A percentile compares a stretch with the other conserved stretches of the same genome.
phyloP scores from a whole-genome alignment of 2,888 invertebrate species.

The Mechanitis mazaeus region DNA sequence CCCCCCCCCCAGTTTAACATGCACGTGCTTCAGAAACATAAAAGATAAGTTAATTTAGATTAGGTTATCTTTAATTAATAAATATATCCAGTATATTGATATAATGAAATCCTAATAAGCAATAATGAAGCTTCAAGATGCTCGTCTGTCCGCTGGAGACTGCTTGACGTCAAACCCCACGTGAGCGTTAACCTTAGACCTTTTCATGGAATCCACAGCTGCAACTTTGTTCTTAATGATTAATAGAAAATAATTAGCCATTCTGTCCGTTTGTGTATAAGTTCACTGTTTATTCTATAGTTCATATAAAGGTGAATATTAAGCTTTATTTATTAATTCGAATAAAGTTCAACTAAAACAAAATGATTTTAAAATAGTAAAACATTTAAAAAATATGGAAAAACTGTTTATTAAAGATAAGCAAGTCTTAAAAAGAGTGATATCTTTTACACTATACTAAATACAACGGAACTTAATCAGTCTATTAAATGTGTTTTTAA shows the following conservation, averaged over 20 bases:
- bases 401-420: no score
- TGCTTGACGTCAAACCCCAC: constrained; percentile 56
- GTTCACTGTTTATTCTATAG: no score
- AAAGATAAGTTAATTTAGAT: constrained; percentile 16
- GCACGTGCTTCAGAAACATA: constrained; percentile 18
- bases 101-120: constrained; percentile 17
- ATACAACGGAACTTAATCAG: constrained; percentile 1
- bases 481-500: constrained; percentile 15
- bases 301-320: no score
- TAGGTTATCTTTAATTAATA: constrained; percentile 16
- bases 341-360: no score
- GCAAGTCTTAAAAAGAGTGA: no score
- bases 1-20: neutral
- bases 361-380: no score
- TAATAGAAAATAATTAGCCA: neutral
- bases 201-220: constrained; percentile 12
- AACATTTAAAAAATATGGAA: no score
- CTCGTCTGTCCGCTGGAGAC: constrained; percentile 21
- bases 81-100: constrained; percentile 9
- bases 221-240: neutral
- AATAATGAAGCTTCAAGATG: constrained; percentile 15
- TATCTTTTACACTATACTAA: no score
- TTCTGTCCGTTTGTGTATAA: neutral
- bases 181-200: constrained; percentile 56
- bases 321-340: no score